Percentiles rank a stretch among this genome's conserved stretches.
Conservation (phyloP, 1,140 invertebrate genomes). For the Lysiphlebus fabarum region DNA sequence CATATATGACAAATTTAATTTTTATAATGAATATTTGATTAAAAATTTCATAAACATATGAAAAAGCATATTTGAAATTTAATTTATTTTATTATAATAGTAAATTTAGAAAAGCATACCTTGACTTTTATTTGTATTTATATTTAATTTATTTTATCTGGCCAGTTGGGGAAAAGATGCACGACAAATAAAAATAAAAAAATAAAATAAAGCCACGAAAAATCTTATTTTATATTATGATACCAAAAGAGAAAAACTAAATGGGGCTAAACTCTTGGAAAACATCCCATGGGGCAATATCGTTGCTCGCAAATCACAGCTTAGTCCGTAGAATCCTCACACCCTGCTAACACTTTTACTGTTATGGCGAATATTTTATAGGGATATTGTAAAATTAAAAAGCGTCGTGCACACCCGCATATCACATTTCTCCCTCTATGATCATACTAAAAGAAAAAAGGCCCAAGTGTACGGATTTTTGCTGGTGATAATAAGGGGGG, state of each 20-base stretch:
- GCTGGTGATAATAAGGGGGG: constrained; percentile 45
- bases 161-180: too few relatives aligned
- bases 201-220: background rate
- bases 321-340: constrained; percentile 30
- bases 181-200: background rate
- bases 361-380: constrained; percentile 51
- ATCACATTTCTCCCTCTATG: too few relatives aligned
- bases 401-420: constrained; percentile 33
- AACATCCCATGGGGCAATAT: constrained; percentile 34
- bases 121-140: too few relatives aligned
- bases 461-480: constrained; percentile 24
- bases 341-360: constrained; percentile 39
- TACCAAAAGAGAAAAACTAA: constrained; percentile 10
- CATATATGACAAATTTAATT: too few relatives aligned
- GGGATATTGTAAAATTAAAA: constrained; percentile 56
- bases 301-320: constrained; percentile 48
- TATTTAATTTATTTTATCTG: too few relatives aligned
- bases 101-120: too few relatives aligned
- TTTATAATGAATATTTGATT: too few relatives aligned
- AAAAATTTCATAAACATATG: too few relatives aligned
- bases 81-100: too few relatives aligned
- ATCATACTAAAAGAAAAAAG: constrained; percentile 17
- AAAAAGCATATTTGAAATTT: too few relatives aligned
- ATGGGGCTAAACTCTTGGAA: constrained; percentile 21
- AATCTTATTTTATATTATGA: constrained; percentile 8